phyloP scores from a whole-genome alignment of 2,888 invertebrate species.

The Andrena marginata region DNA sequence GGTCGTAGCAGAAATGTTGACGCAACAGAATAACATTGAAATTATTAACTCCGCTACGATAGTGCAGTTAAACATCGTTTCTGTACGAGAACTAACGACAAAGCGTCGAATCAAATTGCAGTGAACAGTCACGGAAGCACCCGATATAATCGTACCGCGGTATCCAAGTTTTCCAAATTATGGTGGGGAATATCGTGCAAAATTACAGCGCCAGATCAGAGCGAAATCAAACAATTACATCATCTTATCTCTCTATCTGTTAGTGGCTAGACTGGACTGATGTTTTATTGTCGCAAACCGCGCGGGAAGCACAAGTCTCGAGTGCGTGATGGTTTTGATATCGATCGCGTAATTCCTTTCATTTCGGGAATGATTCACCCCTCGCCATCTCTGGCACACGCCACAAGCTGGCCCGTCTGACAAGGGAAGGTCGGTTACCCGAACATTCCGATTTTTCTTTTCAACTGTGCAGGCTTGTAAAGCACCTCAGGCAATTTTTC shows the following conservation, averaged over 20 bases:
- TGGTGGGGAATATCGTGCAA: background rate
- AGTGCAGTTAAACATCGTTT: background rate
- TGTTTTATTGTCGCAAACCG: slow-evolving; percentile 31
- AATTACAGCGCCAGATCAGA: slow-evolving; percentile 3
- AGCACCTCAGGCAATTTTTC: too few relatives aligned
- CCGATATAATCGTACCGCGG: background rate
- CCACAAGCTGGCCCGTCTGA: background rate
- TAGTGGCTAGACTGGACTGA: background rate
- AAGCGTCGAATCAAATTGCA: background rate
- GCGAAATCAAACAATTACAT: slow-evolving; percentile 13
- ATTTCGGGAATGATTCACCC: slow-evolving; percentile 77
- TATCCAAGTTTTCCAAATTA: slow-evolving; percentile 2
- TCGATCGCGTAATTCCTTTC: slow-evolving; percentile 72
- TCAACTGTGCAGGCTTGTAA: too few relatives aligned
- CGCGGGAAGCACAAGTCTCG: slow-evolving; percentile 15
- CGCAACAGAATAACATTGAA: too few relatives aligned
- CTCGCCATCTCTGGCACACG: slow-evolving; percentile 27
- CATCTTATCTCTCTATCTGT: slow-evolving; percentile 29
- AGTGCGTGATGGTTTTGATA: slow-evolving; percentile 58
- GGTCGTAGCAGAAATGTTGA: too few relatives aligned
- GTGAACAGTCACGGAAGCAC: background rate
- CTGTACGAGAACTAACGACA: background rate
- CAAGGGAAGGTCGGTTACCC: background rate
- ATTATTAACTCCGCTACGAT: too few relatives aligned
- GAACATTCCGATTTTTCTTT: background rate